phyloP scores from a whole-genome alignment of 2,888 invertebrate genomes.

The Athalia rosae region DNA sequence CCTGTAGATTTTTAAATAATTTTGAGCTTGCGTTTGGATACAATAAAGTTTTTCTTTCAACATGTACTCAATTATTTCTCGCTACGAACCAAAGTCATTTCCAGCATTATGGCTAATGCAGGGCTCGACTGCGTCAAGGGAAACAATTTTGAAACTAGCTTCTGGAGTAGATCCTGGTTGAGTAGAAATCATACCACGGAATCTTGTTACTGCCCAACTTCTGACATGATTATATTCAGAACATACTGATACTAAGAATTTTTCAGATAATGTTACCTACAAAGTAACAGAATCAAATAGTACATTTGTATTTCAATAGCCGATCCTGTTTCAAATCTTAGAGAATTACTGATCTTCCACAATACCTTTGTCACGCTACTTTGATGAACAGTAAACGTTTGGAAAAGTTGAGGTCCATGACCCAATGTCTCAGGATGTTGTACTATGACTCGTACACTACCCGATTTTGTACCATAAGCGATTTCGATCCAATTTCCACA shows the following conservation, averaged over 20 bases:
- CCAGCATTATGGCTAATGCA: conserved; percentile 79
- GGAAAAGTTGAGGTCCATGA: conserved; percentile 98
- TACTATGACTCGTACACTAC: conserved; percentile 97
- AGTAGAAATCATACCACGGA: conserved; percentile 98
- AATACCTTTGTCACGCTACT: conserved; percentile 95
- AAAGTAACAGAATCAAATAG: conserved; percentile 47
- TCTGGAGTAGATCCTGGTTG: conserved; percentile 98
- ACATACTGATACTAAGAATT: conserved; percentile 96
- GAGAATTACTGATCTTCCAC: too few relatives aligned
- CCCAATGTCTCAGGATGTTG: conserved; percentile 99
- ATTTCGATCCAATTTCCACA: conserved; percentile 99
- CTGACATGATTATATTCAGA: conserved; percentile 98
- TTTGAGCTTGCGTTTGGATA: background rate
- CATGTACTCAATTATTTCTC: background rate
- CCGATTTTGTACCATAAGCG: conserved; percentile 97
- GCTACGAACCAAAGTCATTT: conserved; percentile 76
- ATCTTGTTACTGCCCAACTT: conserved; percentile 97
- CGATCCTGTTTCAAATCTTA: conserved; percentile 14
- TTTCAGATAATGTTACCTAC: conserved; percentile 94
- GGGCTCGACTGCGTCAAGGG: conserved; percentile 82
- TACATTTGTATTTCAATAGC: conserved; percentile 17
- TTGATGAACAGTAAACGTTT: conserved; percentile 98
- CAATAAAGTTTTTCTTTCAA: background rate
- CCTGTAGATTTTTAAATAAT: conserved; percentile 74
- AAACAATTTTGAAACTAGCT: conserved; percentile 97